A percentile compares a stretch with the other conserved stretches of the same genome.
These are phyloP conservation scores for Rhagologus leucostigma DNA, from an alignment of 2,113 vertebrate species.

Conservation along the genomic window DNA sequence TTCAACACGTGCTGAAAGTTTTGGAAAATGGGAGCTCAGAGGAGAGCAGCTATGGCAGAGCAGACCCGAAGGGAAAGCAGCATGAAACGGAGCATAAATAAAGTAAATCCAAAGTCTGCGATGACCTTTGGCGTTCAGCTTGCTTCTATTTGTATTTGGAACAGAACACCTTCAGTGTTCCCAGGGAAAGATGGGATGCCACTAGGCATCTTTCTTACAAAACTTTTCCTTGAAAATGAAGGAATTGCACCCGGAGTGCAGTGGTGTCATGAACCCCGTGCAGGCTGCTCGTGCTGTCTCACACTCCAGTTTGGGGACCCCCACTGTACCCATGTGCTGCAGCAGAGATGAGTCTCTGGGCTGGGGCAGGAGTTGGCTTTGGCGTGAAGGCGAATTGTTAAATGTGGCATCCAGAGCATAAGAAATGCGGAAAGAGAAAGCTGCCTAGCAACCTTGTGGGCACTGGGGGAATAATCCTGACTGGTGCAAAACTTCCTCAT, in stretches of 20 bases:
- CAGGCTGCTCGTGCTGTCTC: background rate
- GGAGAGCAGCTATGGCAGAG: background rate
- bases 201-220: background rate
- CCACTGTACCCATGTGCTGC: background rate
- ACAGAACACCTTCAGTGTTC: background rate
- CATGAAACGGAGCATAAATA: background rate
- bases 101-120: background rate
- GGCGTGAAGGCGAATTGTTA: background rate
- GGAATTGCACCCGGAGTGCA: accelerated
- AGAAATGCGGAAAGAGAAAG: conserved; percentile 14
- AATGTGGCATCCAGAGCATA: conserved; percentile 21
- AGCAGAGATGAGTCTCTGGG: background rate
- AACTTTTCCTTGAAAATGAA: background rate
- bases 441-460: conserved; percentile 43
- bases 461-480: background rate
- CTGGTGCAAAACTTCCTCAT: background rate
- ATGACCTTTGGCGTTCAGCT: background rate
- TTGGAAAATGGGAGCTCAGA: background rate
- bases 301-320: background rate
- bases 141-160: background rate
- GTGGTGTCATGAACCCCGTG: background rate
- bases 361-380: background rate
- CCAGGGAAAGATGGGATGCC: background rate
- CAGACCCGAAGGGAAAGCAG: background rate
- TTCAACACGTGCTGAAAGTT: background rate